Conservation (phyloP, 2,888 invertebrate genomes). For the Geotrupes spiniger region DNA sequence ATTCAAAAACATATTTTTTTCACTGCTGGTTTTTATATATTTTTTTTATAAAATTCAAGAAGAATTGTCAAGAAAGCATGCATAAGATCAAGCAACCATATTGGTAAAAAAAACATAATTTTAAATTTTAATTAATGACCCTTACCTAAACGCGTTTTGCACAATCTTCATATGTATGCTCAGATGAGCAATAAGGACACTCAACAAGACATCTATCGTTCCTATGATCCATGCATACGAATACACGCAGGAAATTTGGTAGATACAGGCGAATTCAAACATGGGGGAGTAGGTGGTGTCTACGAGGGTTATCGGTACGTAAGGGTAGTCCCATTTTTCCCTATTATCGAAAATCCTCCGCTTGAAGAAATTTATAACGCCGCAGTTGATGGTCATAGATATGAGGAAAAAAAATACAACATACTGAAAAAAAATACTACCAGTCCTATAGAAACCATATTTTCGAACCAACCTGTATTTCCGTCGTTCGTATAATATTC, state of each 20-base stretch:
- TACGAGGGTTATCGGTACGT: conserved; percentile 19
- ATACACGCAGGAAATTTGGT: conserved; percentile 19
- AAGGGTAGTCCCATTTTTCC: conserved; percentile 22
- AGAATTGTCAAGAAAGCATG: no score
- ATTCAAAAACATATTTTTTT: no score
- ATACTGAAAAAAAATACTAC: conserved; percentile 12
- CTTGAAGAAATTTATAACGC: conserved; percentile 12
- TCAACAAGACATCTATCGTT: conserved; percentile 17
- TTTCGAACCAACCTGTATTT: not conserved
- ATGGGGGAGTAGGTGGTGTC: conserved; percentile 15
- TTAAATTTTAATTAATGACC: no score
- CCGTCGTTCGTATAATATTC: conserved; percentile 4
- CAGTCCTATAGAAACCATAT: no score
- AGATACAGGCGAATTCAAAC: conserved; percentile 18
- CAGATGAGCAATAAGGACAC: conserved; percentile 26
- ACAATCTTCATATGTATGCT: conserved; percentile 26
- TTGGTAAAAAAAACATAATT: no score
- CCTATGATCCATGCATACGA: conserved; percentile 23
- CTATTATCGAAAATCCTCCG: conserved; percentile 12
- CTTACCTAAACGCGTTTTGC: conserved; percentile 23
- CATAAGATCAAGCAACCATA: no score
- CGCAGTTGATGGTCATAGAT: conserved; percentile 18
- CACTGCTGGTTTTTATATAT: no score
- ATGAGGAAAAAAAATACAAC: conserved; percentile 18
- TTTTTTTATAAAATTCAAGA: no score